Conservation (phyloP, 2,113 vertebrate species). For the Martes martes region DNA sequence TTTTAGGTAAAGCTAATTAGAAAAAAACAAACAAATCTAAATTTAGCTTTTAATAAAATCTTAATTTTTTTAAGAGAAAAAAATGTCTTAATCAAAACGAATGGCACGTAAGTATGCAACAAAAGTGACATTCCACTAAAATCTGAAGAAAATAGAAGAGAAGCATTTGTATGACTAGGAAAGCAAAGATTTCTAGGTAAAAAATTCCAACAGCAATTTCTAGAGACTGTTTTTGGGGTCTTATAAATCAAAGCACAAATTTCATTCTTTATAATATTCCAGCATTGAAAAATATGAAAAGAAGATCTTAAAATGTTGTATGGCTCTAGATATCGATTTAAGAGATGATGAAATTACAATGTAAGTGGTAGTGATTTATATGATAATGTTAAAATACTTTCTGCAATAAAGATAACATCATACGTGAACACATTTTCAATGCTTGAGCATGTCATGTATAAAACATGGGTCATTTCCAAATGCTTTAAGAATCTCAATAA, state of each 20-base stretch:
- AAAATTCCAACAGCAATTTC: not conserved
- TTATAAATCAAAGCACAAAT: not conserved
- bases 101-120: not conserved
- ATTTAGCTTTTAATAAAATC: not conserved
- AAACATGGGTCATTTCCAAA: not conserved
- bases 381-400: slow-evolving; percentile 15
- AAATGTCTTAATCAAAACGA: not conserved
- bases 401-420: not conserved
- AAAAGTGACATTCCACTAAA: slow-evolving; percentile 5
- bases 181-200: not conserved
- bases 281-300: slow-evolving; percentile 1
- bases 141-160: not conserved
- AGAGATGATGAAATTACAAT: not conserved
- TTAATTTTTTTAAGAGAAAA: not conserved
- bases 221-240: not conserved
- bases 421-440: not conserved
- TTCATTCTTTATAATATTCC: not conserved
- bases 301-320: not conserved
- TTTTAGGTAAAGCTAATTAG: slow-evolving; percentile 2
- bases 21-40: not conserved
- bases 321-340: not conserved
- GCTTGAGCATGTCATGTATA: not conserved
- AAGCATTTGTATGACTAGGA: not conserved
- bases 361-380: not conserved
- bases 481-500: not conserved